Percentiles rank a stretch among this genome's conserved stretches.
phyloP scores from a whole-genome alignment of 2,113 vertebrate genomes.

The Orycteropus afer region DNA sequence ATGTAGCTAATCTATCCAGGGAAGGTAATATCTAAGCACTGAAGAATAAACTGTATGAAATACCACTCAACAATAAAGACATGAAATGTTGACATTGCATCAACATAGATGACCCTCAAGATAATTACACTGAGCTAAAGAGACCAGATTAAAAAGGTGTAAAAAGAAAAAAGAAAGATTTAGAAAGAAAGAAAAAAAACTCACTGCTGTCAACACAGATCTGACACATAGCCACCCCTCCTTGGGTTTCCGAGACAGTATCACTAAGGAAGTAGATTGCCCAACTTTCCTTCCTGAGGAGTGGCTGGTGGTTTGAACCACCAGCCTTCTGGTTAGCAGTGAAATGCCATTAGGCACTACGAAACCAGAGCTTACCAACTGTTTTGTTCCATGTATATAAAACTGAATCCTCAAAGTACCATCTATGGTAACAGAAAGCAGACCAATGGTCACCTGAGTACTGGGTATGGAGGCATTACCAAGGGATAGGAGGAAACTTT shows the following conservation, averaged over 20 bases:
- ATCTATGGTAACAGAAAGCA: neutral
- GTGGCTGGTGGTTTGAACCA: too few species aligned
- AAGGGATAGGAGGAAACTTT: neutral
- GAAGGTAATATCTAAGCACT: constrained; percentile 22
- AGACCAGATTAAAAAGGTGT: neutral
- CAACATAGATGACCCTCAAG: neutral
- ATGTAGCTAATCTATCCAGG: neutral
- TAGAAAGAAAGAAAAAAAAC: too few species aligned
- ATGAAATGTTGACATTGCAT: constrained; percentile 13
- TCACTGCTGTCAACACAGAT: too few species aligned
- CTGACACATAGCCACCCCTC: too few species aligned
- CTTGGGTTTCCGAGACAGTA: too few species aligned
- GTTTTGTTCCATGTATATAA: neutral
- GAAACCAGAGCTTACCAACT: too few species aligned
- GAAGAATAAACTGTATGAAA: neutral
- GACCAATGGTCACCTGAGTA: neutral
- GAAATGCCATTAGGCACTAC: too few species aligned
- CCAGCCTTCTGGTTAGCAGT: too few species aligned
- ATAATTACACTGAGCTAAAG: neutral
- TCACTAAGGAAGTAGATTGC: too few species aligned
- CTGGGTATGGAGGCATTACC: neutral
- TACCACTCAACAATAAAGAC: neutral
- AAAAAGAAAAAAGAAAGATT: too few species aligned
- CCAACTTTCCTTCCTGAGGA: too few species aligned
- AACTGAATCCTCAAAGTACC: neutral